phyloP scores from a whole-genome alignment of 2,888 invertebrate species.

The Sisyra terminalis region DNA sequence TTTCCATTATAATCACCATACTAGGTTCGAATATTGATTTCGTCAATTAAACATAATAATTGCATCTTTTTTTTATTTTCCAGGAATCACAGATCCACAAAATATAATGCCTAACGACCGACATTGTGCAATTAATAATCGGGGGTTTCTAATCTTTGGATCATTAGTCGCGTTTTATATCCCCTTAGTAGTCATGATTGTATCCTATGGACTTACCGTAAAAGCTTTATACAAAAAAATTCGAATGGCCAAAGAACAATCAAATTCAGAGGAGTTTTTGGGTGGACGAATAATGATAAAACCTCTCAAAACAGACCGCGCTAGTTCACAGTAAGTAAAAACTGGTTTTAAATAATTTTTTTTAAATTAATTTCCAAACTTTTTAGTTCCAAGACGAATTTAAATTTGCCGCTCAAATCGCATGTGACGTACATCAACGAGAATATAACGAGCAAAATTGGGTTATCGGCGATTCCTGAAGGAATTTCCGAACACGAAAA shows the following conservation, averaged over 20 bases:
- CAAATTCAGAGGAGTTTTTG: conserved; percentile 35
- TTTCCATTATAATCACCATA: conserved; percentile 72
- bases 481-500: no score
- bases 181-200: conserved; percentile 89
- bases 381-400: no score
- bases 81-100: conserved; percentile 56
- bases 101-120: conserved; percentile 70
- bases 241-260: conserved; percentile 47
- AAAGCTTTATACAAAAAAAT: conserved; percentile 69
- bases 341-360: no score
- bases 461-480: no score
- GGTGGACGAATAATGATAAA: conserved; percentile 25
- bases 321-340: no score
- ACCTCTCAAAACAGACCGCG: not conserved
- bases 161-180: conserved; percentile 89
- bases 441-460: no score
- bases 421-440: no score
- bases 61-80: conserved; percentile 11
- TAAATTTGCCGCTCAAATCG: no score
- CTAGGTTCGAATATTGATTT: conserved; percentile 46
- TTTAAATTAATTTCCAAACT: no score
- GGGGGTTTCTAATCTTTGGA: conserved; percentile 78
- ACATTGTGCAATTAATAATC: conserved; percentile 67
- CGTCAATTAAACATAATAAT: no score
- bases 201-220: conserved; percentile 80